phyloP scores from a whole-genome alignment of 1,140 invertebrate species.

The Agraylea sexmaculata region DNA sequence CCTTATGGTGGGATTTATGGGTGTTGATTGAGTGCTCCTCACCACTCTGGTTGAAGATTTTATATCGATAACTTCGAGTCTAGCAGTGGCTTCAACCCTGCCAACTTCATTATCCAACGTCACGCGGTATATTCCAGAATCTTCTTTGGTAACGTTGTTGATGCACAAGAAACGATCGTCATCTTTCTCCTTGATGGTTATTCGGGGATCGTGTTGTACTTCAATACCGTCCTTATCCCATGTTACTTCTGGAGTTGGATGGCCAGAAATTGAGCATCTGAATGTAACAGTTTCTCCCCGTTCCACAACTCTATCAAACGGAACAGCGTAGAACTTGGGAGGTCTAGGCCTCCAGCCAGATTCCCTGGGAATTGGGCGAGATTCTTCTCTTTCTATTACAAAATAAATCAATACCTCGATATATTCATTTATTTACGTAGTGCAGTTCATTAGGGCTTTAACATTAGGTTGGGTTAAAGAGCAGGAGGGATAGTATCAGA shows the following conservation, averaged over 20 bases:
- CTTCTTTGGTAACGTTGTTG: slow-evolving; percentile 58
- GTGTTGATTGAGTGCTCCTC: slow-evolving; percentile 32
- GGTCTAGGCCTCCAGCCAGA: slow-evolving; percentile 25
- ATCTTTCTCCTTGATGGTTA: slow-evolving; percentile 61
- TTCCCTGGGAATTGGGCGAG: slow-evolving; percentile 9
- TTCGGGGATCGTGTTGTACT: slow-evolving; percentile 50
- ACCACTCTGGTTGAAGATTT: slow-evolving; percentile 30
- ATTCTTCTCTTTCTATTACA: slow-evolving; percentile 23
- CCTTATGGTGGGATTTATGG: slow-evolving; percentile 27
- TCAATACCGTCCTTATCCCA: slow-evolving; percentile 69
- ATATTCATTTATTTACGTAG: too few relatives aligned
- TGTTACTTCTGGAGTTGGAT: slow-evolving; percentile 61
- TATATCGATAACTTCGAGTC: slow-evolving; percentile 64
- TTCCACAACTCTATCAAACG: slow-evolving; percentile 71
- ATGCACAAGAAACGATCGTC: slow-evolving; percentile 69
- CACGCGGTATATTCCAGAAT: slow-evolving; percentile 71
- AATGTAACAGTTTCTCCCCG: slow-evolving; percentile 69
- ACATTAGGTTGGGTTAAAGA: too few relatives aligned
- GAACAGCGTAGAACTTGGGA: slow-evolving; percentile 79
- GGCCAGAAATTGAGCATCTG: slow-evolving; percentile 64
- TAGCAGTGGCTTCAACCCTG: slow-evolving; percentile 63
- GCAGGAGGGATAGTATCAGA: too few relatives aligned
- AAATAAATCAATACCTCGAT: too few relatives aligned
- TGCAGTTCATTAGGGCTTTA: too few relatives aligned
- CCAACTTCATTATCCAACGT: slow-evolving; percentile 74